A percentile compares a stretch with the other conserved stretches of the same genome.
Conservation (phyloP, 2,797 vertebrate genomes). For the Manis crassicaudata region DNA sequence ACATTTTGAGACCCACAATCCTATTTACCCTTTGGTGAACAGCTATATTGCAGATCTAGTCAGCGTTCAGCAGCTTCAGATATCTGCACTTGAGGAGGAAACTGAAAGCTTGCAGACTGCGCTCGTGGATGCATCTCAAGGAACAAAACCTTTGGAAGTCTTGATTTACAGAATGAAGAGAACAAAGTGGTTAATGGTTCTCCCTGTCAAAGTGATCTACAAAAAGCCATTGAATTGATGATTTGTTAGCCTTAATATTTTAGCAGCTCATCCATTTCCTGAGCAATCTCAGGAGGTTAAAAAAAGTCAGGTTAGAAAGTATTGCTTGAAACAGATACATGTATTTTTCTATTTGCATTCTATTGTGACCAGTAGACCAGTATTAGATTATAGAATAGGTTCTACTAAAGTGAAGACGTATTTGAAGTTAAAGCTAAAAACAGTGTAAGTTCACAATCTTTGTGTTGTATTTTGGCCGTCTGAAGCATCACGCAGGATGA, state of each 20-base stretch:
- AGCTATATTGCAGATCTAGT: neutral
- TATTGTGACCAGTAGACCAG: neutral
- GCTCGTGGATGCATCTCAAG: neutral
- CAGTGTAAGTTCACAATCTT: neutral
- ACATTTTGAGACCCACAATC: slow-evolving; percentile 57
- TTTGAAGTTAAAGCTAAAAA: neutral
- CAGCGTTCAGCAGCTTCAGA: neutral
- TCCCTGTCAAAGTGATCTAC: neutral
- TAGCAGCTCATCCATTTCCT: slow-evolving; percentile 30
- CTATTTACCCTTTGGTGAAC: neutral
- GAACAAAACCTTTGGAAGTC: slow-evolving; percentile 42
- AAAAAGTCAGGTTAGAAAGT: slow-evolving; percentile 38
- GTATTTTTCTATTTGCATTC: neutral
- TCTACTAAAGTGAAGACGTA: neutral
- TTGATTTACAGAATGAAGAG: slow-evolving; percentile 51
- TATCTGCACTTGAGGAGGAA: slow-evolving; percentile 68
- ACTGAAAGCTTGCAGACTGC: slow-evolving; percentile 71
- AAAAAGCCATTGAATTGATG: slow-evolving; percentile 8
- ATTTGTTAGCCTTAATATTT: slow-evolving; percentile 33
- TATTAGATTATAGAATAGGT: neutral
- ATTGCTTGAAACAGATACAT: slow-evolving; percentile 43
- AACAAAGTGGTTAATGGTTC: slow-evolving; percentile 40
- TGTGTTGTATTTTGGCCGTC: neutral
- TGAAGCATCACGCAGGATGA: neutral
- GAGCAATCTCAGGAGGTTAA: neutral